Conservation (phyloP, 2,888 invertebrate species). For the Lordiphosa fenestrarum region DNA sequence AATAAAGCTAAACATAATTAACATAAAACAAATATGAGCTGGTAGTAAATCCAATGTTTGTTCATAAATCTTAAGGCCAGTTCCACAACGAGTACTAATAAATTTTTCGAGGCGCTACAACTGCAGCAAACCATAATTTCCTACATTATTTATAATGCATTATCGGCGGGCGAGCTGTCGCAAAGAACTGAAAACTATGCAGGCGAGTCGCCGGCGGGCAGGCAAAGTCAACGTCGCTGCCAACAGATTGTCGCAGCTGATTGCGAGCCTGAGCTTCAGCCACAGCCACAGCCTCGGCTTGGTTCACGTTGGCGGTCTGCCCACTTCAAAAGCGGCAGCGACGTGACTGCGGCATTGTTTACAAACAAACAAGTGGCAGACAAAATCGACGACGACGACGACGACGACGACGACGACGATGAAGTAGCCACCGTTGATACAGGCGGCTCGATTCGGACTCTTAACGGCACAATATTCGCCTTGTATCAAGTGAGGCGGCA, state of each 20-base stretch:
- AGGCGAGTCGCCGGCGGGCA: conserved; percentile 15
- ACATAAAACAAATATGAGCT: conserved; percentile 50
- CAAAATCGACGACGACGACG: conserved; percentile 7
- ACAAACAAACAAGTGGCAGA: conserved; percentile 56
- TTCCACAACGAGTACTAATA: neutral
- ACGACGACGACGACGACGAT: conserved; percentile 9
- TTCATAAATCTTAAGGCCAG: conserved; percentile 49
- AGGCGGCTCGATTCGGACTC: conserved; percentile 3
- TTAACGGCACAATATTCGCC: conserved; percentile 8
- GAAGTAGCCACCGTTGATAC: conserved; percentile 13
- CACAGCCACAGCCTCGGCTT: too few species aligned
- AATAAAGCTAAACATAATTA: conserved; percentile 49
- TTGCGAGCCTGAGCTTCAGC: conserved; percentile 28
- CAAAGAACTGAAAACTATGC: too few species aligned
- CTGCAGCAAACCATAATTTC: conserved; percentile 5
- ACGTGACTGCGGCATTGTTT: conserved; percentile 64
- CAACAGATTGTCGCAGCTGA: conserved; percentile 59
- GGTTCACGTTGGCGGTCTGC: conserved; percentile 47
- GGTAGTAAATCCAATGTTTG: conserved; percentile 30
- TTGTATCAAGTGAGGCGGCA: conserved; percentile 6
- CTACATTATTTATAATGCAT: conserved; percentile 41
- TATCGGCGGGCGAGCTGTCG: conserved; percentile 31
- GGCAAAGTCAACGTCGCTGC: conserved; percentile 19
- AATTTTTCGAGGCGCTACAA: conserved; percentile 4
- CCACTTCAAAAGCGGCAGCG: conserved; percentile 61